These are phyloP conservation scores for Gavialis gangeticus DNA, from an alignment of 2,113 vertebrate species.

Conservation along the genomic window DNA sequence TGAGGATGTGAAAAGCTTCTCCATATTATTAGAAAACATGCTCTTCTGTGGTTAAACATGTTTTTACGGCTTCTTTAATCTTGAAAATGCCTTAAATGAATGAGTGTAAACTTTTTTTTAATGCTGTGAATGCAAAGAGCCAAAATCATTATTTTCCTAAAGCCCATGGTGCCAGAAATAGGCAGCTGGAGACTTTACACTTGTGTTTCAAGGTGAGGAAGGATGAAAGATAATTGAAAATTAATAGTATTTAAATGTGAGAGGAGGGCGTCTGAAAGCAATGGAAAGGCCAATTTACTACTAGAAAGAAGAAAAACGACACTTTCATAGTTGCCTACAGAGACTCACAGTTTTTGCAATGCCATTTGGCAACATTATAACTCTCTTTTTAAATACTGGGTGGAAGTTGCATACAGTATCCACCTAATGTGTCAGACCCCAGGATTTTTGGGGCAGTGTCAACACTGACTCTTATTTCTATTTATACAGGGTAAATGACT, in stretches of 20 bases:
- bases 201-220: conserved; percentile 77
- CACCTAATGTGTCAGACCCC: conserved; percentile 75
- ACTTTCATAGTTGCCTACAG: conserved; percentile 26
- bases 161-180: conserved; percentile 76
- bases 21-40: conserved; percentile 70
- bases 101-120: conserved; percentile 79
- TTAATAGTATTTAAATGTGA: conserved; percentile 70
- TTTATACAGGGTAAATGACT: conserved; percentile 69
- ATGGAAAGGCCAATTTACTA: conserved; percentile 41
- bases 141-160: conserved; percentile 80
- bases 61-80: conserved; percentile 80
- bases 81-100: conserved; percentile 76
- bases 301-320: conserved; percentile 62
- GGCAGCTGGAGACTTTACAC: conserved; percentile 71
- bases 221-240: conserved; percentile 73
- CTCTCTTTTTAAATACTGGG: conserved; percentile 46
- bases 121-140: conserved; percentile 76
- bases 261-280: conserved; percentile 60
- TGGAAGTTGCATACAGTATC: conserved; percentile 71
- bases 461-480: conserved; percentile 69
- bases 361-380: conserved; percentile 52
- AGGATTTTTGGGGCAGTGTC: conserved; percentile 73
- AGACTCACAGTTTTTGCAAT: conserved; percentile 43
- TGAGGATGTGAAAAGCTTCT: conserved; percentile 58
- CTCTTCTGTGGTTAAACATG: conserved; percentile 70